Conservation (phyloP, 2,888 invertebrate genomes). For the Molanna angustata region DNA sequence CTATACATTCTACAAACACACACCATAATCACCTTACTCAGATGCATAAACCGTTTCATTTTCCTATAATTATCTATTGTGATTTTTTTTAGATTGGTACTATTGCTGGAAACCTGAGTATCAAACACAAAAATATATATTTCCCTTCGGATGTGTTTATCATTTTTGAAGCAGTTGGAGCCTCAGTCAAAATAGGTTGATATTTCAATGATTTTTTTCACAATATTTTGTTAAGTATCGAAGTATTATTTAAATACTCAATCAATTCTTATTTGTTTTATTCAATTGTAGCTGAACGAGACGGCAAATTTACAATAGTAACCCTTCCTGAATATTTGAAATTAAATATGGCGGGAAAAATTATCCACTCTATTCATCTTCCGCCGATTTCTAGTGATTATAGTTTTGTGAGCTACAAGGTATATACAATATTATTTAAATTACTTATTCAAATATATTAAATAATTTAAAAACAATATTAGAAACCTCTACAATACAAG, state of each 20-base stretch:
- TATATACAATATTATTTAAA: background rate
- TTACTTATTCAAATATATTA: no score
- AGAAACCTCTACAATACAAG: no score
- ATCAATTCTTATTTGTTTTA: background rate
- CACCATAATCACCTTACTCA: no score
- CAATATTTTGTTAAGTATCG: background rate
- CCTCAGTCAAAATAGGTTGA: slow-evolving; percentile 52
- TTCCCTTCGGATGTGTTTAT: slow-evolving; percentile 74
- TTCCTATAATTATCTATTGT: no score
- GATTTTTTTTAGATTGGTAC: background rate
- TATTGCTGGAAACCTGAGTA: slow-evolving; percentile 50
- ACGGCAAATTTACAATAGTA: background rate
- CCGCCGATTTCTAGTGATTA: slow-evolving; percentile 45
- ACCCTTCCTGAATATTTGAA: slow-evolving; percentile 45
- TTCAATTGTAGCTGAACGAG: background rate
- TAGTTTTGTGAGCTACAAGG: slow-evolving; percentile 38
- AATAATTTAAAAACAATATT: no score
- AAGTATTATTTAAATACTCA: no score
- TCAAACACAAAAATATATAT: slow-evolving; percentile 64
- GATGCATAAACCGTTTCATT: no score
- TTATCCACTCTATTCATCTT: slow-evolving; percentile 49
- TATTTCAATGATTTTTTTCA: background rate
- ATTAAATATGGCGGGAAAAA: slow-evolving; percentile 43
- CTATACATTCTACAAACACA: no score
- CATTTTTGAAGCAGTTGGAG: slow-evolving; percentile 60